Evolutionary conservation across 2,113 vertebrate species (phyloP), one percentile per base, ranked within the genome.

Genomic region (Hylia prasina): DNA sequence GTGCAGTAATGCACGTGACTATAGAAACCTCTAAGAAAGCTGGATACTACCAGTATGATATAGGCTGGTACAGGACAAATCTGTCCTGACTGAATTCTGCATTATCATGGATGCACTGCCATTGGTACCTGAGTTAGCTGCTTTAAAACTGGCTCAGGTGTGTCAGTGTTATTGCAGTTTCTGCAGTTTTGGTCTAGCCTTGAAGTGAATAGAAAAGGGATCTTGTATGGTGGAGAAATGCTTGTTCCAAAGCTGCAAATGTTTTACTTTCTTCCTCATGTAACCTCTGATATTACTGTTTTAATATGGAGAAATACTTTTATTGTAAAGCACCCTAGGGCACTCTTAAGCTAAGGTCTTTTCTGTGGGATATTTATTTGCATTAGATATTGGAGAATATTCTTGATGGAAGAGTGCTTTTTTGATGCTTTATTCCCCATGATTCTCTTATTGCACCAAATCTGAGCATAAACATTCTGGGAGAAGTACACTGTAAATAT

Each of bases 401-500:
- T 96, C 48, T 90, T 64, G 64, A 77, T 85, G n/a, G 48, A 88
- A 64, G 22, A 30, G 4, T 68, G 33, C 28, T 51, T 53, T 91
- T 86, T 91, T 51, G 37, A 13, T 65, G 79, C 58, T 68, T 94
- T 35, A 48, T 75, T 87, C 45, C 48, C 45, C 8, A 3, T 44
- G 39, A 35, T 76, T 70, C 20, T 92, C 88, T 91, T 71, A 81
- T 75, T 96, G 66, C 39, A 80, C 25, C 81, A 69, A 93, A 82
- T 94, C 60, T 50, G 53, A 60, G 10, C 51, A 84, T 69, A 97
- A 96, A 82, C 3, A 84, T 75, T 80, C 76, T 89, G 35, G 47
- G 58, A 93, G 89, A 96, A 97, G 88, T 87, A 66, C 47, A 81
- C 16, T 81, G 50, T 92, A 97, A 97, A 97, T 96, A 97, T 97